Base-by-base conservation (phyloP, 2,888 invertebrate genomes). In the Agriopis leucophaearia region DNA sequence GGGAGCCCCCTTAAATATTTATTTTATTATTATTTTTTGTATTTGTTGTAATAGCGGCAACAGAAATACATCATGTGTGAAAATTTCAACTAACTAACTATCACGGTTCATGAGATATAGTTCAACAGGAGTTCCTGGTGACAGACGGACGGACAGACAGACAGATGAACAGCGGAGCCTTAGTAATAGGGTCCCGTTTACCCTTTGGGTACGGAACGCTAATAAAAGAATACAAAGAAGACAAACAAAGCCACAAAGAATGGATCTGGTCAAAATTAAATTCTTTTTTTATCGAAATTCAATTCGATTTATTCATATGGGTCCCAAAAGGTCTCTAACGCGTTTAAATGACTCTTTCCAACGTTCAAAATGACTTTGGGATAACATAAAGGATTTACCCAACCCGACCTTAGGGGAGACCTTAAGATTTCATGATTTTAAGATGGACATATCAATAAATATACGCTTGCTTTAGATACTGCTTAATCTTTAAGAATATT, bases 261-360 rank as follows among this genome's bases (percentile, higher is more conserved):
- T 48, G 13, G 16, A 40, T 51, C 61, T n/a, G 57, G 44, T 35
- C 38, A 52, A 57, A 62, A 52, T 47, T 52, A 62, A 48, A 55
- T 57, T 66, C 56, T 57, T 56, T 57, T 56, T 54, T 36, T 64
- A 68, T 64, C 55, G 55, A 44, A 59, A 64, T 56, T 68, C 68
- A 60, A 64, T 63, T 63, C 63, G 15, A 57, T 68, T 60, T 68
- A 68, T 68, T 68, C 64, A 64, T 64, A 68, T 38, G 55, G 55
- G 51, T 38, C 64, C 64, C 64, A 63, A 64, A 67, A 68, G 68
- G 60, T 64, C 64, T 48, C 42, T 59, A n/a, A 36, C 55, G 55
- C 38, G 54, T 55, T 63, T 58, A 63, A 67, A 67, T 64, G 67
- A 50, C 63, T 67, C 51, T 65, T 16, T 66, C 51, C 5, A 61